Evolutionary conservation across 2,888 invertebrate genomes (phyloP), one percentile per base, ranked within the genome.

Genomic region (Melinaea menophilus): DNA sequence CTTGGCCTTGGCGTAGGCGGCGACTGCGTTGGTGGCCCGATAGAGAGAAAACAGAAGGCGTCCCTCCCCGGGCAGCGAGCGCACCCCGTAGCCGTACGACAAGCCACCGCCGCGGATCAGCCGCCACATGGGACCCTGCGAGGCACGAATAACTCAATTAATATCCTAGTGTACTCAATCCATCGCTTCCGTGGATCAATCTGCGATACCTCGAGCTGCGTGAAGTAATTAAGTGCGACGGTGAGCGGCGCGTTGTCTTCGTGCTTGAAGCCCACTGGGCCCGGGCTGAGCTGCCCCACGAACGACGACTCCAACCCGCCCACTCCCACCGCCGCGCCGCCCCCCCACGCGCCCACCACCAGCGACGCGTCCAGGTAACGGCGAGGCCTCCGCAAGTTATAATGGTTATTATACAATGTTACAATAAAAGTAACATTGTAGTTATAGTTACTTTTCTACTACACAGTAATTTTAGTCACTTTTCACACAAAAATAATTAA

Each of bases 101-200:
- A 96, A 92, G 0, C 98, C 98, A 75, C 94, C 93, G 48, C 98
- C 98, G 72, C 98, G 92, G 69, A 98, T 95, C 80, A 95, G 93
- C 59, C 94, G 93, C 96, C 96, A 97, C 94, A 97, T 94, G 35
- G 97, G 97, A 59, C 97, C 97, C 94, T 95, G 82, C n/a, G 3
- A 13, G 13, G 3, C 3, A 59, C 12, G 22, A 55, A 59, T 5
- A 54, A 9, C 3, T 13, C n/a, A 57, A 12, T 5, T 41, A 9
- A 9, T 9, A 41, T 41, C 9, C 1, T 9, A 41, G 1, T 3
- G 11, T 41, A 22, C 22, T 22, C 22, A 22, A 22, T 1, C 22
- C 22, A 22, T 1, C 22, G 22, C 9, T 7, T 9, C 41, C 9
- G 12, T 35, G 35, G 9, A 13, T 3, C 12, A 35, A 41, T 4